phyloP scores from a whole-genome alignment of 1,140 invertebrate species.

The Brachionus calyciflorus region DNA sequence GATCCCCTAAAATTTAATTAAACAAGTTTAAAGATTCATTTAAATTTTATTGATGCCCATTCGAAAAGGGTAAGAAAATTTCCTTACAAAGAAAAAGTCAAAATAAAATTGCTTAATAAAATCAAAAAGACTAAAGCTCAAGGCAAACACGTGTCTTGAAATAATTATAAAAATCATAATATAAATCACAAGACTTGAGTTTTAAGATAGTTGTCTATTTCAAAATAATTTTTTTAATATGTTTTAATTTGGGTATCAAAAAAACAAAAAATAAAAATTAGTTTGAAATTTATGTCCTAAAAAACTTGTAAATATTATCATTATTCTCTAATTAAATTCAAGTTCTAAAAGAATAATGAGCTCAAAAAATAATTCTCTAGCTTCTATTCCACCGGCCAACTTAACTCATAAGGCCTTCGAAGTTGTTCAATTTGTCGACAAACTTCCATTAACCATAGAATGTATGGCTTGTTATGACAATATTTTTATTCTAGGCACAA shows the following conservation, averaged over 20 bases:
- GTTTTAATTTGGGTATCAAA: neutral
- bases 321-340: neutral
- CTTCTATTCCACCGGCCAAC: neutral
- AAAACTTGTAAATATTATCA: neutral
- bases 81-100: too few species aligned
- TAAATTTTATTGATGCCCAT: too few species aligned
- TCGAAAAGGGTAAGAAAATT: too few species aligned
- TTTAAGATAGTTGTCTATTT: conserved; percentile 20
- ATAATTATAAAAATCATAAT: conserved; percentile 20
- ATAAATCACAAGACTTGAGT: conserved; percentile 27
- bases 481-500: conserved; percentile 32
- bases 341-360: neutral
- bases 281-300: neutral
- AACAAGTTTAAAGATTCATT: too few species aligned
- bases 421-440: conserved; percentile 18
- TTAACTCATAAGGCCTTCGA: conserved; percentile 33
- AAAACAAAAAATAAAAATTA: neutral
- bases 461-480: conserved; percentile 42
- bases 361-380: neutral
- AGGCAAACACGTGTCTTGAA: neutral
- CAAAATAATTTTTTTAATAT: neutral
- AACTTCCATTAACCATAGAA: conserved; percentile 18
- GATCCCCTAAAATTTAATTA: too few species aligned
- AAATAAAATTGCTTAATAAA: neutral
- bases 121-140: neutral